A percentile compares a stretch with the other conserved stretches of the same genome.
Evolutionary conservation across 2,797 vertebrate species (phyloP).

Genomic region (Delichon dasypus): DNA sequence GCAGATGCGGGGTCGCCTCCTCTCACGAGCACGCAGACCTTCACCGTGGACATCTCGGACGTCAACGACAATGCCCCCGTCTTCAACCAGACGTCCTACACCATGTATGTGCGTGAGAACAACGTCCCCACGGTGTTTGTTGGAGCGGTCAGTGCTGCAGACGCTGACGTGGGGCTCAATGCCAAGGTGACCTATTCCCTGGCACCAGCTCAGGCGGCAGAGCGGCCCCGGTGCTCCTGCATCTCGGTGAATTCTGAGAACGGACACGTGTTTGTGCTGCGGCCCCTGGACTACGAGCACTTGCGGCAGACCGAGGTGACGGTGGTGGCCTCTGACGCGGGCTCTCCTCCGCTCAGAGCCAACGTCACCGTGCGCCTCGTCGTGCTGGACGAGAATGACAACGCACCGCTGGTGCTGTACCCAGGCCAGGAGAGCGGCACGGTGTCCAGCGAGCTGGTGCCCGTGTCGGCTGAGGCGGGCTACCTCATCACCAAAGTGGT

Average conservation of each 20-base stretch:
- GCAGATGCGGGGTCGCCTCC: slow-evolving; percentile 73
- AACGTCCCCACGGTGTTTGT: slow-evolving; percentile 36
- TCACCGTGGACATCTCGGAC: slow-evolving; percentile 74
- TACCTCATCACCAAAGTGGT: slow-evolving; percentile 69
- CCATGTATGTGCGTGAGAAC: slow-evolving; percentile 73
- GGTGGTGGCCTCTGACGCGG: slow-evolving; percentile 74
- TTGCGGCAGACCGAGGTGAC: slow-evolving; percentile 65
- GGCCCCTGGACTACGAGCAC: slow-evolving; percentile 77
- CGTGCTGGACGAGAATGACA: slow-evolving; percentile 75
- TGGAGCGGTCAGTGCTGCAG: slow-evolving; percentile 29
- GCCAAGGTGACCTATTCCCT: slow-evolving; percentile 70
- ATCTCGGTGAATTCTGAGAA: slow-evolving; percentile 76
- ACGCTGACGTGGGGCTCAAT: slow-evolving; percentile 63
- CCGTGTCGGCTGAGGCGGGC: slow-evolving; percentile 48
- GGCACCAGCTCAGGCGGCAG: slow-evolving; percentile 34
- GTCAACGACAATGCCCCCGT: slow-evolving; percentile 78
- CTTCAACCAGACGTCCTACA: slow-evolving; percentile 71
- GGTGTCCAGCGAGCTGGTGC: slow-evolving; percentile 49
- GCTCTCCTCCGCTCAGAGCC: slow-evolving; percentile 73
- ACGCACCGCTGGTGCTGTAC: slow-evolving; percentile 69
- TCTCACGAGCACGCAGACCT: slow-evolving; percentile 63
- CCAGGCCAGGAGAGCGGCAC: slow-evolving; percentile 31
- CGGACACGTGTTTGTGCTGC: slow-evolving; percentile 58
- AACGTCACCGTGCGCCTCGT: slow-evolving; percentile 62
- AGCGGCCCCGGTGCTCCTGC: slow-evolving; percentile 73